These are phyloP conservation scores for Torymus tubicola DNA, from an alignment of 2,888 invertebrate genomes.

Conservation along the genomic window DNA sequence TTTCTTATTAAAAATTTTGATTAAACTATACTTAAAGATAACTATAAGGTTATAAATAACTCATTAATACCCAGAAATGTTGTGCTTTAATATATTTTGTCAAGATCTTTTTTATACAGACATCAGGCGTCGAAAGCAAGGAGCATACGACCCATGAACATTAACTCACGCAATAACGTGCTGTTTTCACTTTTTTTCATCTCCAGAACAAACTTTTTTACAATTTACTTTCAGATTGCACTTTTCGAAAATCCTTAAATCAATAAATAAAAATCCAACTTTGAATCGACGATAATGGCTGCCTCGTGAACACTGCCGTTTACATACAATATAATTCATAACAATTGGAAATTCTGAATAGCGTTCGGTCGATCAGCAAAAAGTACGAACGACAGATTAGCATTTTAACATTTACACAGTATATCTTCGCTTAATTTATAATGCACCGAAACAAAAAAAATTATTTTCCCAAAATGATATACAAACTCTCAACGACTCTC, in stretches of 20 bases:
- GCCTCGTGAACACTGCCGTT: constrained; percentile 45
- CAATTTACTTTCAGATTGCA: constrained; percentile 60
- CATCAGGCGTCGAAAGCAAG: constrained; percentile 59
- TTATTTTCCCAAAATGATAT: constrained; percentile 23
- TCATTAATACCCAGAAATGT: constrained; percentile 48
- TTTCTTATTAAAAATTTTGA: neutral
- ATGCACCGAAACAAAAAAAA: constrained; percentile 16
- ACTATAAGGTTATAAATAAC: constrained; percentile 17
- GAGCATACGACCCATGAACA: constrained; percentile 59
- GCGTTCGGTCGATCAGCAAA: constrained; percentile 43
- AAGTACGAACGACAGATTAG: constrained; percentile 51
- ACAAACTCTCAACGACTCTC: neutral
- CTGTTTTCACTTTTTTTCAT: constrained; percentile 36
- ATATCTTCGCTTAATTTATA: constrained; percentile 52
- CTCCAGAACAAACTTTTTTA: constrained; percentile 58
- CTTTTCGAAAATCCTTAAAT: constrained; percentile 55
- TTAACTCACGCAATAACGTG: constrained; percentile 54
- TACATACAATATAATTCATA: constrained; percentile 53
- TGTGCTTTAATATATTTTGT: constrained; percentile 61
- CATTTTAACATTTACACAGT: constrained; percentile 57
- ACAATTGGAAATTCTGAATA: constrained; percentile 47
- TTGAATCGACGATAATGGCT: constrained; percentile 50
- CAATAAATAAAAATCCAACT: constrained; percentile 50
- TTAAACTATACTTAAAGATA: neutral
- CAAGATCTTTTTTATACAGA: constrained; percentile 61